phyloP scores from a whole-genome alignment of 2,113 vertebrate species.

The Prolemur simus region DNA sequence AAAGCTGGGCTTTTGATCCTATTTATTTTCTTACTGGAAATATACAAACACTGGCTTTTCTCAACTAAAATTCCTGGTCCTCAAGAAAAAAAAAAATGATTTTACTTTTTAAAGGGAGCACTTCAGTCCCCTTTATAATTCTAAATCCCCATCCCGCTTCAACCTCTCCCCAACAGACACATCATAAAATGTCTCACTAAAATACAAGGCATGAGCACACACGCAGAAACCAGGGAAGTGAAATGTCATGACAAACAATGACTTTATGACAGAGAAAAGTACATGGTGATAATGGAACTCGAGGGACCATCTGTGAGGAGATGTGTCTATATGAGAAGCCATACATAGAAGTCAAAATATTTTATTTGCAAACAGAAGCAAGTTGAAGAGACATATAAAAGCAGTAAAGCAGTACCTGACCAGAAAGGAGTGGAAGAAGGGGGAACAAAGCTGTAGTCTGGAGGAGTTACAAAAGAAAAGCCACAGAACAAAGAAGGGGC shows the following conservation, averaged over 20 bases:
- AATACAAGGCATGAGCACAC: conserved; percentile 30
- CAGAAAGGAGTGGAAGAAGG: conserved; percentile 99
- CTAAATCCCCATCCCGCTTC: background rate
- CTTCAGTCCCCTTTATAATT: background rate
- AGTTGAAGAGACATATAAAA: conserved; percentile 83
- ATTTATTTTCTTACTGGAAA: conserved; percentile 7
- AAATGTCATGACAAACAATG: conserved; percentile 65
- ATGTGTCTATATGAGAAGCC: conserved; percentile 71
- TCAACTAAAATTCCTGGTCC: background rate
- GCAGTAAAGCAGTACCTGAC: conserved; percentile 95
- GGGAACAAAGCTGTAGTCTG: conserved; percentile 98
- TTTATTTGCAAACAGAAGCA: conserved; percentile 79
- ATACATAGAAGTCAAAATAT: conserved; percentile 71
- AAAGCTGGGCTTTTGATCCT: background rate
- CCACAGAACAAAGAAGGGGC: conserved; percentile 96
- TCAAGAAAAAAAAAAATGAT: background rate
- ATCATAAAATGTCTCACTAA: conserved; percentile 35
- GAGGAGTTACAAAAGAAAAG: conserved; percentile 97
- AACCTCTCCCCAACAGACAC: background rate
- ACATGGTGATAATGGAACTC: conserved; percentile 49
- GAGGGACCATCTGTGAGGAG: conserved; percentile 11
- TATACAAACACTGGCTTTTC: background rate
- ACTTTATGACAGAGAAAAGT: conserved; percentile 51
- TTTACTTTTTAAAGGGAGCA: background rate
- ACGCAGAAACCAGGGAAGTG: conserved; percentile 57